Percentiles rank a stretch among this genome's conserved stretches.
Conservation (phyloP, 2,113 vertebrate genomes). For the Cyprinodon variegatus region DNA sequence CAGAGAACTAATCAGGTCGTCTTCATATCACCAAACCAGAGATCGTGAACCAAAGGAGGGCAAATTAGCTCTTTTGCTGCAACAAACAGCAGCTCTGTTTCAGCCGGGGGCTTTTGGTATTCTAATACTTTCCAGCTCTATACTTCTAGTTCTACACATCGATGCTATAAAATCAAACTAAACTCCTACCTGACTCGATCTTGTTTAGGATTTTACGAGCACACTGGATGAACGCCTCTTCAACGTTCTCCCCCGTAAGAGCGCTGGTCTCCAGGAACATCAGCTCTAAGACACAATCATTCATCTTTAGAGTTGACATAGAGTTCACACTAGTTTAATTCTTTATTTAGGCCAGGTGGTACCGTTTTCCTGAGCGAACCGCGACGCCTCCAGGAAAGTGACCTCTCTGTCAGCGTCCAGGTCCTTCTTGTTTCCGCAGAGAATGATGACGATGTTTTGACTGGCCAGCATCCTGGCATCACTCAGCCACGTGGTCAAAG, state of each 20-base stretch:
- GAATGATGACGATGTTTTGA: conserved; percentile 92
- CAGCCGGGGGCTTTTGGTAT: neutral
- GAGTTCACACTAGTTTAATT: neutral
- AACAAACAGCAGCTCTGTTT: neutral
- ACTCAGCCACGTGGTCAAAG: conserved; percentile 90
- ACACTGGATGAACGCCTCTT: conserved; percentile 92
- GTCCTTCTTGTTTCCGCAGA: conserved; percentile 95
- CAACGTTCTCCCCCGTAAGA: conserved; percentile 91
- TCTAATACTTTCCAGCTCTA: neutral
- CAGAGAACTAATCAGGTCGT: neutral
- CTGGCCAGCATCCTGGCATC: conserved; percentile 92
- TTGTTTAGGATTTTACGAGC: conserved; percentile 93
- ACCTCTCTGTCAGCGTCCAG: conserved; percentile 91
- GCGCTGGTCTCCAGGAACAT: conserved; percentile 95
- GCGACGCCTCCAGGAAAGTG: conserved; percentile 91
- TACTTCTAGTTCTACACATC: neutral
- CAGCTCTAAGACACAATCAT: conserved; percentile 79
- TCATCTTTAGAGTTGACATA: neutral
- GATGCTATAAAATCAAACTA: neutral
- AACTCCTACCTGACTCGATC: conserved; percentile 88
- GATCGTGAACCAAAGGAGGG: neutral
- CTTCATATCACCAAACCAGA: no score
- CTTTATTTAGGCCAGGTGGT: neutral
- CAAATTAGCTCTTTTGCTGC: neutral
- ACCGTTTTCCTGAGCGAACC: conserved; percentile 93